phyloP scores from a whole-genome alignment of 35 echinoderm and acorn worm species.

The Patiria miniata region DNA sequence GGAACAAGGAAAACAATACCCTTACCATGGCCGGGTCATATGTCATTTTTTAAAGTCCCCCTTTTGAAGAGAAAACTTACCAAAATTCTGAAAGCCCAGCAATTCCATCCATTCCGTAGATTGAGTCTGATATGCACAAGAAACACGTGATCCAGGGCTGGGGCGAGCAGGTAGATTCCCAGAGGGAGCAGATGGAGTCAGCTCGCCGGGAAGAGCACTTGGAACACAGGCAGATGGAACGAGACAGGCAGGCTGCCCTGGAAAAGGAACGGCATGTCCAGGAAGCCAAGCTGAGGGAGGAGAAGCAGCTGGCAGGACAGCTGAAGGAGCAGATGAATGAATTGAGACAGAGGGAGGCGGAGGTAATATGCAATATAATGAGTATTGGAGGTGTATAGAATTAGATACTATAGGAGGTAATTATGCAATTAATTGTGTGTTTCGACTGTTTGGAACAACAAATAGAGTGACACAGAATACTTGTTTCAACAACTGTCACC shows the following conservation, averaged over 20 bases:
- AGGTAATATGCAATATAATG: slow-evolving; percentile 46
- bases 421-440: too few species aligned
- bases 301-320: slow-evolving; percentile 75
- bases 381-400: too few species aligned
- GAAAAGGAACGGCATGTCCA: slow-evolving; percentile 71
- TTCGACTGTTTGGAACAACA: too few species aligned
- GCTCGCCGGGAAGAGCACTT: slow-evolving; percentile 61
- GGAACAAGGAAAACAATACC: too few species aligned
- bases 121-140: slow-evolving; percentile 88
- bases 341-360: slow-evolving; percentile 76
- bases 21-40: too few species aligned
- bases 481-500: too few species aligned
- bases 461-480: too few species aligned
- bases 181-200: slow-evolving; percentile 40
- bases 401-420: too few species aligned
- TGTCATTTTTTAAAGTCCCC: too few species aligned
- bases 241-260: slow-evolving; percentile 73
- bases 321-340: slow-evolving; percentile 91
- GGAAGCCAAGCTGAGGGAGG: slow-evolving; percentile 73
- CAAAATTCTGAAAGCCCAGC: too few species aligned
- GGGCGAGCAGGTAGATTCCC: slow-evolving; percentile 77
- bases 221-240: slow-evolving; percentile 75
- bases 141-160: slow-evolving; percentile 80
- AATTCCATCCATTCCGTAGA: slow-evolving; percentile 19
- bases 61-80: too few species aligned